Evolutionary conservation across 1,140 invertebrate genomes (phyloP).

Genomic region (Drosophila oshimai): DNA sequence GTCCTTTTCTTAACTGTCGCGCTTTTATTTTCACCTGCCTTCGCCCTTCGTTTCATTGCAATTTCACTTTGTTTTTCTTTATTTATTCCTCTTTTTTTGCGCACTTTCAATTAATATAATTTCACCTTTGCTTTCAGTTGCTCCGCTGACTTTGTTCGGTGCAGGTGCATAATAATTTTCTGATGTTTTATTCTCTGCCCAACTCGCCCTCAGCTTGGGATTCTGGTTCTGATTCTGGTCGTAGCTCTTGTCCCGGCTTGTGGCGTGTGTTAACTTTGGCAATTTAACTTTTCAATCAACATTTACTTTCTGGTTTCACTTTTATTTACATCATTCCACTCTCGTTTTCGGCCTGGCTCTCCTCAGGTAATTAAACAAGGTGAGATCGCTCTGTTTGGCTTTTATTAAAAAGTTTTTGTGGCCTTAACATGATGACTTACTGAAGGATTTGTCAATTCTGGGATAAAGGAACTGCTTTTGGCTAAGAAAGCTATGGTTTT

Average conservation of each 20-base stretch:
- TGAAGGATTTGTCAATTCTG: constrained; percentile 2
- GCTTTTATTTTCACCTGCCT: constrained; percentile 6
- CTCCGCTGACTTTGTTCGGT: constrained; percentile 35
- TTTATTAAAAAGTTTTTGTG: constrained; percentile 55
- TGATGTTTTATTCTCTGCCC: constrained; percentile 17
- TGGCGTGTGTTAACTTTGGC: constrained; percentile 67
- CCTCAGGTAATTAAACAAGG: constrained; percentile 63
- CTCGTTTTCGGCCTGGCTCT: constrained; percentile 19
- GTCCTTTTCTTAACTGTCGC: constrained; percentile 38
- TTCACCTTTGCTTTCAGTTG: constrained; percentile 57
- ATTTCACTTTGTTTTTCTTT: constrained; percentile 25
- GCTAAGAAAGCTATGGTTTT: neutral
- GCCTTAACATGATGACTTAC: constrained; percentile 10
- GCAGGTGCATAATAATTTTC: constrained; percentile 66
- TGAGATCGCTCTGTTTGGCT: constrained; percentile 53
- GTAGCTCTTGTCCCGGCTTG: constrained; percentile 1
- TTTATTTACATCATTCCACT: constrained; percentile 50
- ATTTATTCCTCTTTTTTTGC: constrained; percentile 8
- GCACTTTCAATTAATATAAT: constrained; percentile 63
- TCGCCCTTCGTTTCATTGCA: constrained; percentile 5
- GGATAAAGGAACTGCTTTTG: neutral
- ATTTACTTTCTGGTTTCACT: constrained; percentile 75
- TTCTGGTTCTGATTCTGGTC: neutral
- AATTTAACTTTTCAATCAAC: constrained; percentile 80
- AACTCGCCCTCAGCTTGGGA: constrained; percentile 4